phyloP scores from a whole-genome alignment of 2,113 vertebrate species.

The Rhombomys opimus region DNA sequence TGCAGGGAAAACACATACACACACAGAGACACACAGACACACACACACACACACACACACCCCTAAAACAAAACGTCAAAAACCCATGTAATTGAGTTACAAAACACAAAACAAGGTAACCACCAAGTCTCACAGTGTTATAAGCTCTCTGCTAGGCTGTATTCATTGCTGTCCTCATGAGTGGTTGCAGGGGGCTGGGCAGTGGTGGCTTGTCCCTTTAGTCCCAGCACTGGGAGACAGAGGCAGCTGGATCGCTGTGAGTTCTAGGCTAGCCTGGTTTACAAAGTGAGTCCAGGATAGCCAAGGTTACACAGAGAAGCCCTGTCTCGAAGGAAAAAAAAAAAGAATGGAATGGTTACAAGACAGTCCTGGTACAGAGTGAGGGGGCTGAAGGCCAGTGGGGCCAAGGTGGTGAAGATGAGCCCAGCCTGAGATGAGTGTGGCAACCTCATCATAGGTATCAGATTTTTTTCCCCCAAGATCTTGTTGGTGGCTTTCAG shows the following conservation, averaged over 20 bases:
- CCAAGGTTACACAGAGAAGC: no score
- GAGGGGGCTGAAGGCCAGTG: background rate
- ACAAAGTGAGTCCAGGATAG: no score
- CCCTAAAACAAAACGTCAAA: background rate
- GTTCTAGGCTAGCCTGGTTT: no score
- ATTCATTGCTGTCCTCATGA: background rate
- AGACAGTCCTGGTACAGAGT: background rate
- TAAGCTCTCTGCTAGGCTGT: background rate
- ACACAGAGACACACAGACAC: no score
- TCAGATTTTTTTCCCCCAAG: background rate
- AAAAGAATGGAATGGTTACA: background rate
- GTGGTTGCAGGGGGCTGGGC: background rate
- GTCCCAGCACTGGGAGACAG: no score
- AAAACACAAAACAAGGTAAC: background rate
- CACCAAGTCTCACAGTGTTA: no score
- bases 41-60: background rate
- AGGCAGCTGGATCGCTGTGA: no score
- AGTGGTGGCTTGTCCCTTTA: no score
- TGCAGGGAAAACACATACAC: background rate
- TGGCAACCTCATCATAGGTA: background rate
- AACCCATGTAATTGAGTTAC: background rate
- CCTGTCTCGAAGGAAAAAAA: no score
- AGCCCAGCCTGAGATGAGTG: rapidly evolving
- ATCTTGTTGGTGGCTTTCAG: background rate
- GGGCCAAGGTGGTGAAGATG: no score